These are phyloP conservation scores for Lagorchestes hirsutus DNA, from an alignment of 2,797 vertebrate species.

Conservation along the genomic window DNA sequence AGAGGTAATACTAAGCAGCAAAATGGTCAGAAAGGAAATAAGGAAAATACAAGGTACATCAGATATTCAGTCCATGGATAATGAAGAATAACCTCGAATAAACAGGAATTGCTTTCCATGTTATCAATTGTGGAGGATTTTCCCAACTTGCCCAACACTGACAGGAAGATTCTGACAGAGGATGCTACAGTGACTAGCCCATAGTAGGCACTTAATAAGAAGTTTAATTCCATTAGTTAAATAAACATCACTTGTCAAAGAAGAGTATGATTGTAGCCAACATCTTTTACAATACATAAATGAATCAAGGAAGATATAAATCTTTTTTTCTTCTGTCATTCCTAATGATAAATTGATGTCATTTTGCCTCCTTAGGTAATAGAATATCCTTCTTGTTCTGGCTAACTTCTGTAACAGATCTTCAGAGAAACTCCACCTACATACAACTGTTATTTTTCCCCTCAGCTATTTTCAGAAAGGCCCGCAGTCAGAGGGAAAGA, in stretches of 20 bases:
- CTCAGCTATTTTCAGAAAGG: background rate
- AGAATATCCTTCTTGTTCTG: conserved; percentile 30
- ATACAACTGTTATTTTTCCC: conserved; percentile 36
- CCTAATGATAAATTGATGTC: background rate
- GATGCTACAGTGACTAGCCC: background rate
- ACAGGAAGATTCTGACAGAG: background rate
- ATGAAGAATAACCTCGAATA: background rate
- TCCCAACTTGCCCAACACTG: background rate
- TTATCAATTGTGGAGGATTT: background rate
- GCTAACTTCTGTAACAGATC: conserved; percentile 4
- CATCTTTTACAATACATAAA: conserved; percentile 2
- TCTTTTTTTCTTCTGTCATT: conserved; percentile 1
- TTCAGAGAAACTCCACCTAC: conserved; percentile 26
- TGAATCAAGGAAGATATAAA: background rate
- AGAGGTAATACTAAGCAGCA: background rate
- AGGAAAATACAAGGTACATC: background rate
- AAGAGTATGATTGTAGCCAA: background rate
- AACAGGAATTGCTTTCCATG: conserved; percentile 21
- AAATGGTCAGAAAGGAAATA: background rate
- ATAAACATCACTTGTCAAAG: background rate
- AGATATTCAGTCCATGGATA: conserved; percentile 17
- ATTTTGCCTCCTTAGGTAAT: conserved; percentile 30
- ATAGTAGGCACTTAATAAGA: background rate
- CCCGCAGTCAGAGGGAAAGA: background rate
- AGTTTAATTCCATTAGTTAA: conserved; percentile 24